phyloP scores from a whole-genome alignment of 2,888 invertebrate species.

The Iselma pallidipennis region DNA sequence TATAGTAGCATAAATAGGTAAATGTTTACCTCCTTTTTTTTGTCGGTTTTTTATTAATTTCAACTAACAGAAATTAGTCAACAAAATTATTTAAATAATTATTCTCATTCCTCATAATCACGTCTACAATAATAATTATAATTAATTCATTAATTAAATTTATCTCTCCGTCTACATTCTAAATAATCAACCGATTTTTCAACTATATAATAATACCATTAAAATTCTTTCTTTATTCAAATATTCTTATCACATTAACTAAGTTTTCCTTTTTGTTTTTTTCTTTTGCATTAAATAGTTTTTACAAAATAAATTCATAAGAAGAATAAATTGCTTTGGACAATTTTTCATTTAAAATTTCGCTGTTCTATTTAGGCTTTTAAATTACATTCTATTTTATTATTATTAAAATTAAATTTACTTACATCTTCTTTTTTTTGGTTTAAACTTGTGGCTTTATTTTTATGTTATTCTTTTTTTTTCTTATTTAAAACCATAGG shows the following conservation, averaged over 20 bases:
- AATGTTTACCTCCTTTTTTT: constrained; percentile 2
- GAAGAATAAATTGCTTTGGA: constrained; percentile 35
- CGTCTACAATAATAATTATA: constrained; percentile 4
- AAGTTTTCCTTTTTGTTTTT: constrained; percentile 2
- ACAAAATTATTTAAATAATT: constrained; percentile 14
- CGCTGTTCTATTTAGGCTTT: constrained; percentile 47
- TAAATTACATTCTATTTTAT: constrained; percentile 18
- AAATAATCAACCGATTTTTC: constrained; percentile 30
- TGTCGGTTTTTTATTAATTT: too few species aligned
- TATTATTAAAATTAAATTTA: not conserved
- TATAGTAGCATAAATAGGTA: constrained; percentile 36
- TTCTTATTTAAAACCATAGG: constrained; percentile 23
- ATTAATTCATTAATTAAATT: not conserved
- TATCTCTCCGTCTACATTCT: constrained; percentile 28
- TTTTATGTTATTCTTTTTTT: constrained; percentile 4
- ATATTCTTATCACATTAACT: constrained; percentile 37
- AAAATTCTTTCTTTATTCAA: constrained; percentile 16
- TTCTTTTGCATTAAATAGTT: constrained; percentile 15
- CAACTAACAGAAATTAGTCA: constrained; percentile 18
- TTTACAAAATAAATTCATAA: constrained; percentile 34
- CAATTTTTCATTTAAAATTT: constrained; percentile 31
- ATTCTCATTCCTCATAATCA: not conserved
- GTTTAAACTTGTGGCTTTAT: constrained; percentile 19
- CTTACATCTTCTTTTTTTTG: too few species aligned
- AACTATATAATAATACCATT: constrained; percentile 34